Evolutionary conservation across 2,113 vertebrate species (phyloP).

Genomic region (Solea solea): DNA sequence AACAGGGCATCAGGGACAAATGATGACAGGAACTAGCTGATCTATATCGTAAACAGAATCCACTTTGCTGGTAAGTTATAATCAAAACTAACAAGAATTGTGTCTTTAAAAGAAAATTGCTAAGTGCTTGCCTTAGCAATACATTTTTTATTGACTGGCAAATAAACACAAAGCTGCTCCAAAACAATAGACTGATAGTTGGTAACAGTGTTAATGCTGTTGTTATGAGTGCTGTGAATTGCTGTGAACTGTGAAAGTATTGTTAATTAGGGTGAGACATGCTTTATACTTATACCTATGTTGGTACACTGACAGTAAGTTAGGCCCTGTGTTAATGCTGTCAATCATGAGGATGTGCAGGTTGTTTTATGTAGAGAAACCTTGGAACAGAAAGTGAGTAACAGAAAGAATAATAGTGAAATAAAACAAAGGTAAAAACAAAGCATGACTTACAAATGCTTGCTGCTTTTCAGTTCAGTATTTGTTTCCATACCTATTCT

Average conservation of each 20-base stretch:
- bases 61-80: slow-evolving; percentile 51
- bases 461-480: slow-evolving; percentile 30
- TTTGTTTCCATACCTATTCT: slow-evolving; percentile 41
- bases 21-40: slow-evolving; percentile 32
- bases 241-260: slow-evolving; percentile 20
- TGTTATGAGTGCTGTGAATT: background rate
- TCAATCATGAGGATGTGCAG: slow-evolving; percentile 73
- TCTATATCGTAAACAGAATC: slow-evolving; percentile 7
- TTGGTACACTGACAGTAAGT: slow-evolving; percentile 47
- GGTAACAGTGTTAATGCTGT: background rate
- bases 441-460: slow-evolving; percentile 55
- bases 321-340: slow-evolving; percentile 64
- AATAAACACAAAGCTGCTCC: background rate
- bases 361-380: slow-evolving; percentile 78
- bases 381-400: slow-evolving; percentile 63
- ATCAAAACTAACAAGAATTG: background rate
- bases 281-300: slow-evolving; percentile 44
- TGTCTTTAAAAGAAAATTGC: slow-evolving; percentile 1
- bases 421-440: slow-evolving; percentile 38
- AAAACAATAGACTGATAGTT: background rate
- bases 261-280: slow-evolving; percentile 5
- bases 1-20: background rate
- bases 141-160: too few relatives aligned
- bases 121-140: background rate
- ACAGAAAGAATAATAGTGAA: slow-evolving; percentile 69